Base-by-base conservation (phyloP, 2,113 vertebrate genomes). In the Calyptomena viridis region DNA sequence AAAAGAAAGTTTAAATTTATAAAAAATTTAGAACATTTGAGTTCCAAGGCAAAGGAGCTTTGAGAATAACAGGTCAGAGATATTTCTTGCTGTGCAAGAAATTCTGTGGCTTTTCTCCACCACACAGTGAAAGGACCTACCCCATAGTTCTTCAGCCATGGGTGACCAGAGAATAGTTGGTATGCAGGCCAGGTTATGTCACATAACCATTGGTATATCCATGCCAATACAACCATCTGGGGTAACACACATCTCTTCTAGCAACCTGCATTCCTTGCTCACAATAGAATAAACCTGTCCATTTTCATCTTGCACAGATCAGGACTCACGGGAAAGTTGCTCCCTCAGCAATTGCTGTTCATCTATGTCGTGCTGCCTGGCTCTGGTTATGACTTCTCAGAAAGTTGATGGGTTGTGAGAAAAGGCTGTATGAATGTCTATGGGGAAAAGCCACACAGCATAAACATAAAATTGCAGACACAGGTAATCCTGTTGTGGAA, bases 131-230 rank as follows among this genome's bases (percentile, higher is more conserved):
- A 76, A 56, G 17, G 11, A 90, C 23, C 11, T 44, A 67, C 33
- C 18, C 30, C 22, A 52, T 4, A 50, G 11, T 23, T 68, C 39
- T 77, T 69, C 62, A 88, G 47, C 27, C 72, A 60, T 6, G 7
- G 30, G 22, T 58, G 40, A 83, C 40, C 27, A 80, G 35, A 81
- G 12, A 63, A 19, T 0, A 52, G 63, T 3, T 73, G 44, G 37
- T 10, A 39, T 5, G 11, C 15, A 58, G 31, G 53, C 21, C 59
- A 84, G 20, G 22, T 58, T 69, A 40, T 27, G 28, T 66, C 59
- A 49, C 11, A 31, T 1, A 14, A 69, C 30, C 3, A 1, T 8
- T 3, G 1, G 22, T 25, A 42, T 37, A 76, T 8, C 27, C 59
- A 73, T 8, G 6, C 6, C 44, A 30, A 64, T 30, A 72, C 10